Base-by-base conservation (phyloP, 2,113 vertebrate species). In the Lathamus discolor region DNA sequence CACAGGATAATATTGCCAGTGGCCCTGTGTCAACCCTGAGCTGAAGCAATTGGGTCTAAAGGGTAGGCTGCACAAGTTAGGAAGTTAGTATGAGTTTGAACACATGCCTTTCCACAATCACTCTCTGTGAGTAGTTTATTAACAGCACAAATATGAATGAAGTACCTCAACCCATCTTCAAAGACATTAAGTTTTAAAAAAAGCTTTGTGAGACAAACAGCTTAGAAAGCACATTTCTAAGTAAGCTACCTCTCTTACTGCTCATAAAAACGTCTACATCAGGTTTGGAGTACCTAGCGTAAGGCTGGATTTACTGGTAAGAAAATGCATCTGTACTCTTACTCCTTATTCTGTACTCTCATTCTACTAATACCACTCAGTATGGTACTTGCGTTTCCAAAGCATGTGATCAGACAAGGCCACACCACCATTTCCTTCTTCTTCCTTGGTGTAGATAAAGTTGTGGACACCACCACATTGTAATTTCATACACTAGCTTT, bases 181-280 rank as follows among this genome's bases (percentile, higher is more conserved):
- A 86, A 93, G 68, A 81, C 68, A 78, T 86, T 78, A 94, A 86
- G 88, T 43, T 90, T 95, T 68, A 48, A 86, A 74, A 94, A 93
- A 24, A 83, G 27, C 83, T 88, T 77, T 57, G 64, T 78, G 54
- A 90, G 51, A 39, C 76, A 83, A 90, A 55, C 28, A 86, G 83
- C 72, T 90, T 86, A 83, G 68, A 78, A 94, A 93, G 83, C n/a
- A 80, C 46, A 83, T 86, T 93, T 94, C 68, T 59, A 70, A 88
- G 70, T 37, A 83, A 95, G 86, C 59, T 70, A 24, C 55, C 18
- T 55, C 80, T 93, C 83, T 81, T 63, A 81, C 12, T 93, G 83
- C 64, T 86, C 83, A 68, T 94, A 84, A 93, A 88, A 74, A 59
- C 25, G 37, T 78, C 88, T 81, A 13, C 55, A 43, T 55, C 46